phyloP scores from a whole-genome alignment of 2,888 invertebrate genomes.

The Drosophila fungiperda region DNA sequence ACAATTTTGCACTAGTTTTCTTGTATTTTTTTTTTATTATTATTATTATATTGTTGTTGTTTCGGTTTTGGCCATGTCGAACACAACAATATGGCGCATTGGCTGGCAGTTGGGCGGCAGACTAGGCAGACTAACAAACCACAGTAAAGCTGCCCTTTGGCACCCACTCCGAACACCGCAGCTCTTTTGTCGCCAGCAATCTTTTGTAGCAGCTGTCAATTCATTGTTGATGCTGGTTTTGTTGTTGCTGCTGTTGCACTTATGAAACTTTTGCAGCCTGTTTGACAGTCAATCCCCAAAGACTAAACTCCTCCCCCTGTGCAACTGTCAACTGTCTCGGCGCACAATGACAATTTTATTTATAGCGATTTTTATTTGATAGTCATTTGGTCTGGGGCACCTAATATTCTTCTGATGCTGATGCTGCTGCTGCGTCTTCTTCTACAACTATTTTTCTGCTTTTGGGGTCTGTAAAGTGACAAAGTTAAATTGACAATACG shows the following conservation, averaged over 20 bases:
- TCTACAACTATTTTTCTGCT: constrained; percentile 1
- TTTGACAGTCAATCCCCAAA: constrained; percentile 26
- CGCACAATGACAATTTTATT: constrained; percentile 50
- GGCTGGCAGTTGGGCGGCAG: constrained; percentile 6
- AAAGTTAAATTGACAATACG: constrained; percentile 55
- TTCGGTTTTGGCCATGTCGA: constrained; percentile 60
- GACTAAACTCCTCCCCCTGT: constrained; percentile 1
- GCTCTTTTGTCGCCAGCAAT: constrained; percentile 55
- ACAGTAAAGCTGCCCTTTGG: constrained; percentile 2
- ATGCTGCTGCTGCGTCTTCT: not conserved
- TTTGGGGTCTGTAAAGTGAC: constrained; percentile 34
- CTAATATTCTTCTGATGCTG: not conserved
- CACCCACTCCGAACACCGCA: constrained; percentile 17
- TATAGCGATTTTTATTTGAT: constrained; percentile 59
- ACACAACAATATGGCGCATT: constrained; percentile 62
- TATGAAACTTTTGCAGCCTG: constrained; percentile 58
- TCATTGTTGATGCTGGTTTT: constrained; percentile 28
- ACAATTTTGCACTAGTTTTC: constrained; percentile 42
- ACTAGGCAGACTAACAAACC: constrained; percentile 43
- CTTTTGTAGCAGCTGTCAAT: constrained; percentile 57
- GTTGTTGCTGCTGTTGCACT: constrained; percentile 38
- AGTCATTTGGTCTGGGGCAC: constrained; percentile 41
- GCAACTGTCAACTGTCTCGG: constrained; percentile 50
- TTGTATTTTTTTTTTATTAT: not conserved
- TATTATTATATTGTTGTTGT: constrained; percentile 8